Percentiles rank a stretch among this genome's conserved stretches.
These are phyloP conservation scores for Conus canariensis DNA, from an alignment of 2,888 invertebrate genomes.

Conservation along the genomic window DNA sequence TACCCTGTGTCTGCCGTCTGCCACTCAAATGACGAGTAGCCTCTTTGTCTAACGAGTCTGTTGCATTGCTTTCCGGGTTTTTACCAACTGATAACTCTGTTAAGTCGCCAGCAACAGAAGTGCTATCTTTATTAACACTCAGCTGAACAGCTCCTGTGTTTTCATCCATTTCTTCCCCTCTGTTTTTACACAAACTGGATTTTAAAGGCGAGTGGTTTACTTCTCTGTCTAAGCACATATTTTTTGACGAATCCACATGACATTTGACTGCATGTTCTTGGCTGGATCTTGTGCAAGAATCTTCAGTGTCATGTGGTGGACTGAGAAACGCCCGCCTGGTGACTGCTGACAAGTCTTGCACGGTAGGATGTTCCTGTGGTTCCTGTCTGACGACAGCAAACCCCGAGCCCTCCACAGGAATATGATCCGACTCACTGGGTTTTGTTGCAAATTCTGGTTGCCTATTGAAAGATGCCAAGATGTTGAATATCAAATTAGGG, in stretches of 20 bases:
- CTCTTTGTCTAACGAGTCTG: too few species aligned
- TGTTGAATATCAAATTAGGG: too few species aligned
- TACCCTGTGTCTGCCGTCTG: too few species aligned
- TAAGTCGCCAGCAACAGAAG: too few species aligned
- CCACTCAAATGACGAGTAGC: too few species aligned
- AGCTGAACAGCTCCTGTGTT: neutral
- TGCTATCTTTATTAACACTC: neutral
- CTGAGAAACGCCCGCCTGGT: neutral
- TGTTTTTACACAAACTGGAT: neutral
- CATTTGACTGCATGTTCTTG: neutral
- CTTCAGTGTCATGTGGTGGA: neutral
- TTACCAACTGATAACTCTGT: too few species aligned
- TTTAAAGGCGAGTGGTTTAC: neutral
- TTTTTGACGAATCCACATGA: neutral
- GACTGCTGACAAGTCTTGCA: neutral
- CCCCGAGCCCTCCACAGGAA: neutral
- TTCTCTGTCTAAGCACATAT: neutral
- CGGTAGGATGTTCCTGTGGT: neutral
- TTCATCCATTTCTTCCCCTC: neutral
- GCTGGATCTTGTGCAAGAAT: neutral
- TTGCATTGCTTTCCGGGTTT: too few species aligned
- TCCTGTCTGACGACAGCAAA: neutral
- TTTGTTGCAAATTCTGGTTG: neutral
- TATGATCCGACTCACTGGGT: neutral
- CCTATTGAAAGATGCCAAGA: too few species aligned